These are phyloP conservation scores for Mastigias papua DNA, from an alignment of 30 jellyfish, hydroid and myxozoan species.

Conservation along the genomic window DNA sequence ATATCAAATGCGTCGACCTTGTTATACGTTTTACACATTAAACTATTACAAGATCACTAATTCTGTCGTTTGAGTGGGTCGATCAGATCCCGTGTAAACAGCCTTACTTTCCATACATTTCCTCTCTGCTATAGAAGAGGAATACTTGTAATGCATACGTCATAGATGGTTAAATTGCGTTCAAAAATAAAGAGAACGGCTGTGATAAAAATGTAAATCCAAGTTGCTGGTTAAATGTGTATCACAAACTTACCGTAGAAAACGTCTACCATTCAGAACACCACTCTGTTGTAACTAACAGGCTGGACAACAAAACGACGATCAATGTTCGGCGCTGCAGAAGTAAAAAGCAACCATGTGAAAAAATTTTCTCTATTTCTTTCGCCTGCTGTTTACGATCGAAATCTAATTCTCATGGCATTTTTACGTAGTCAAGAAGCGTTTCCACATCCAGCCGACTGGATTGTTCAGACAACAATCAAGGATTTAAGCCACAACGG, in stretches of 20 bases:
- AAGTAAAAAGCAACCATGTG: not conserved
- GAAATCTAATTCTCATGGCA: constrained; percentile 11
- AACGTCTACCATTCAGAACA: not conserved
- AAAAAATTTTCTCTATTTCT: constrained; percentile 13
- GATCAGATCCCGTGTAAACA: too few species aligned
- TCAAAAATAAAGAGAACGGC: not conserved
- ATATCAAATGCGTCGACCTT: too few species aligned
- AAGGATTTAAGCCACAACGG: constrained; percentile 9
- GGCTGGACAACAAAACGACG: not conserved
- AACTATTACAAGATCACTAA: too few species aligned
- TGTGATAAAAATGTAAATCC: not conserved
- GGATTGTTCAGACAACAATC: constrained; percentile 8
- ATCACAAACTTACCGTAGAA: not conserved
- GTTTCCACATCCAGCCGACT: constrained; percentile 55
- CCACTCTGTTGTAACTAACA: not conserved
- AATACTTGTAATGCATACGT: too few species aligned
- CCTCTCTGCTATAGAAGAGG: too few species aligned
- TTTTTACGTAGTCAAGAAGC: constrained; percentile 29
- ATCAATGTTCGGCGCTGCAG: not conserved
- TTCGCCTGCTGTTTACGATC: constrained; percentile 35
- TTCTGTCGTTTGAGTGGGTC: too few species aligned
- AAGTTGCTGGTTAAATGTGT: not conserved
- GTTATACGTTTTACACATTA: too few species aligned
- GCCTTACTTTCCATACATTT: too few species aligned
- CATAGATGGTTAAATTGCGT: not conserved